Evolutionary conservation across 92 coral and sea anemone genomes (phyloP).

Genomic region (Palythoa heliodiscus): DNA sequence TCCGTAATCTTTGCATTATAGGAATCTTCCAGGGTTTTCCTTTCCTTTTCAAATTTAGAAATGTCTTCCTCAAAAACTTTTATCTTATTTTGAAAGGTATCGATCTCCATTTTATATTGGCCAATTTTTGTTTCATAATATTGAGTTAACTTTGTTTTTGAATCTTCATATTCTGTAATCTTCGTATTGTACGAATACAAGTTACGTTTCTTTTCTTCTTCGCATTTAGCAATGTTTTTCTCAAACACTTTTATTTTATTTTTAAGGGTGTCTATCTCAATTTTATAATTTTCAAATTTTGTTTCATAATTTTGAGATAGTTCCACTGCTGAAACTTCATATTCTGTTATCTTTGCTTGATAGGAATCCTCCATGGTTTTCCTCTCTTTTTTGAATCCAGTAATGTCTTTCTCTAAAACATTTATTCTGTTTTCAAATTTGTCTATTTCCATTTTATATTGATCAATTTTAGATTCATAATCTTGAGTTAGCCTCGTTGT

Average conservation of each 20-base stretch:
- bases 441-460: background rate
- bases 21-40: background rate
- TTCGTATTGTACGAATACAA: background rate
- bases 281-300: background rate
- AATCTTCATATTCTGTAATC: background rate
- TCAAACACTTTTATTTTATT: background rate
- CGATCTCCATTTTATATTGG: background rate
- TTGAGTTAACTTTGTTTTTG: background rate
- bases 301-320: background rate
- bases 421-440: too few relatives aligned
- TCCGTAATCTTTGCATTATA: background rate
- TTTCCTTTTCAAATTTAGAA: background rate
- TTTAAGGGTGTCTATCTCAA: background rate
- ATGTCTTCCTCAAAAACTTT: background rate
- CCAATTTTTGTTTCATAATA: background rate
- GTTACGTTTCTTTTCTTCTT: background rate
- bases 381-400: background rate
- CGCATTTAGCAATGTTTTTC: background rate
- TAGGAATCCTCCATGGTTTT: background rate
- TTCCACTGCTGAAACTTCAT: background rate
- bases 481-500: slow-evolving; percentile 4
- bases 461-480: slow-evolving; percentile 7
- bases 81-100: background rate
- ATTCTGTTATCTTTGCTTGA: background rate
- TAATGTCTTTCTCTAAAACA: background rate